phyloP scores from a whole-genome alignment of 2,888 invertebrate species.

The Chloroclysta siterata region DNA sequence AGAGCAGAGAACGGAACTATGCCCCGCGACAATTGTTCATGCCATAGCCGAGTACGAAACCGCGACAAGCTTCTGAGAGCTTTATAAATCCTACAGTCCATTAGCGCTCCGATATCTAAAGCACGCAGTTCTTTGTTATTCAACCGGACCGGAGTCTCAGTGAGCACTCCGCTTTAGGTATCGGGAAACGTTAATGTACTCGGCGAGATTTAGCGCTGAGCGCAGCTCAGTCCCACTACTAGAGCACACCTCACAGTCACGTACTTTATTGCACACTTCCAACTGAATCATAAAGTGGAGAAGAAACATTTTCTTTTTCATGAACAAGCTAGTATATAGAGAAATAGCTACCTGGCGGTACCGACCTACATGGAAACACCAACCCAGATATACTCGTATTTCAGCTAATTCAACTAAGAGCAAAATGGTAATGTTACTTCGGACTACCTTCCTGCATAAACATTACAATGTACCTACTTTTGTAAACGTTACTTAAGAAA shows the following conservation, averaged over 20 bases:
- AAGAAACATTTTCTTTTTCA: slow-evolving; percentile 10
- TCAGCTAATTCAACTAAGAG: slow-evolving; percentile 33
- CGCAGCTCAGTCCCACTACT: slow-evolving; percentile 51
- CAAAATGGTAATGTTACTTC: slow-evolving; percentile 38
- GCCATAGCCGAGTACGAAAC: slow-evolving; percentile 42
- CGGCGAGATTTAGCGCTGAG: slow-evolving; percentile 71
- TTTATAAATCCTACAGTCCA: slow-evolving; percentile 74
- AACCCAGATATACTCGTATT: background rate
- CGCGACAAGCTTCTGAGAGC: slow-evolving; percentile 58
- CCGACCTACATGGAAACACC: background rate
- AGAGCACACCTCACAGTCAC: slow-evolving; percentile 44
- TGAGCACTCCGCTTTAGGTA: slow-evolving; percentile 77
- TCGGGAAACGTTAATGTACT: slow-evolving; percentile 82
- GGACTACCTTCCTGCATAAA: slow-evolving; percentile 32
- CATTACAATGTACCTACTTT: slow-evolving; percentile 13
- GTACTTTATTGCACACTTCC: slow-evolving; percentile 40
- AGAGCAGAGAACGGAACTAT: slow-evolving; percentile 15
- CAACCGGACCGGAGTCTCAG: slow-evolving; percentile 64
- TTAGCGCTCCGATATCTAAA: slow-evolving; percentile 77
- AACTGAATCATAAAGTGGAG: slow-evolving; percentile 25
- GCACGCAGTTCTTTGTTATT: slow-evolving; percentile 81
- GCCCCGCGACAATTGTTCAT: slow-evolving; percentile 19
- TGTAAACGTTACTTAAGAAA: slow-evolving; percentile 1
- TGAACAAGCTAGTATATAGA: background rate
- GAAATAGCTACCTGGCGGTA: background rate